A percentile compares a stretch with the other conserved stretches of the same genome.
These are phyloP conservation scores for Drosophila yakuba DNA, from an alignment of 1,140 invertebrate species.

Conservation along the genomic window DNA sequence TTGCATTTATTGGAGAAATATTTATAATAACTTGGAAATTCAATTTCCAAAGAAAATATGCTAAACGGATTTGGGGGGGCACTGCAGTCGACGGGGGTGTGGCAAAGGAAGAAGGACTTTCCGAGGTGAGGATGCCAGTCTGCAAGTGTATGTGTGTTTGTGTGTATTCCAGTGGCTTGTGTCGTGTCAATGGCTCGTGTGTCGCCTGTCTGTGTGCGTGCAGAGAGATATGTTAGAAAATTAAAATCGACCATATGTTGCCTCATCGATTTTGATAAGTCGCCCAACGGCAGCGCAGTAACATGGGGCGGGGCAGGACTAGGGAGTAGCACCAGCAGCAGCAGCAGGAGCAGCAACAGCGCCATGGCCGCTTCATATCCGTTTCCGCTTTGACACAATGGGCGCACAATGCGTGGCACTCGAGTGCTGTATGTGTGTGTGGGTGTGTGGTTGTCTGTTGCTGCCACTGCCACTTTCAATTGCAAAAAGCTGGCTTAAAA, in stretches of 20 bases:
- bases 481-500: conserved; percentile 71
- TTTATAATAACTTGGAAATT: conserved; percentile 82
- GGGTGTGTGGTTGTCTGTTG: conserved; percentile 4
- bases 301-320: conserved; percentile 7
- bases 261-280: conserved; percentile 81
- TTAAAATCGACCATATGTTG: conserved; percentile 81
- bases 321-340: conserved; percentile 12
- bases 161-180: conserved; percentile 29
- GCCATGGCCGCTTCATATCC: conserved; percentile 72
- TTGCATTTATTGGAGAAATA: conserved; percentile 78
- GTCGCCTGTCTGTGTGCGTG: conserved; percentile 30
- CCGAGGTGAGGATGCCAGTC: conserved; percentile 29
- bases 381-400: conserved; percentile 75
- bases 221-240: conserved; percentile 73
- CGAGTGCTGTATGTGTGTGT: conserved; percentile 3
- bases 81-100: conserved; percentile 21
- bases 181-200: conserved; percentile 35
- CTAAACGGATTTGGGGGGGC: conserved; percentile 68
- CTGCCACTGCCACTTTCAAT: conserved; percentile 59
- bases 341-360: conserved; percentile 22
- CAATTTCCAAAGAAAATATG: conserved; percentile 82
- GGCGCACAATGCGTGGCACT: conserved; percentile 50
- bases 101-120: neutral
- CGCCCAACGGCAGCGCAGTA: conserved; percentile 26
- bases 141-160: neutral